Percentiles rank a stretch among this genome's conserved stretches.
Evolutionary conservation across 2,113 vertebrate species (phyloP).

Genomic region (Zosterops hypoxanthus): DNA sequence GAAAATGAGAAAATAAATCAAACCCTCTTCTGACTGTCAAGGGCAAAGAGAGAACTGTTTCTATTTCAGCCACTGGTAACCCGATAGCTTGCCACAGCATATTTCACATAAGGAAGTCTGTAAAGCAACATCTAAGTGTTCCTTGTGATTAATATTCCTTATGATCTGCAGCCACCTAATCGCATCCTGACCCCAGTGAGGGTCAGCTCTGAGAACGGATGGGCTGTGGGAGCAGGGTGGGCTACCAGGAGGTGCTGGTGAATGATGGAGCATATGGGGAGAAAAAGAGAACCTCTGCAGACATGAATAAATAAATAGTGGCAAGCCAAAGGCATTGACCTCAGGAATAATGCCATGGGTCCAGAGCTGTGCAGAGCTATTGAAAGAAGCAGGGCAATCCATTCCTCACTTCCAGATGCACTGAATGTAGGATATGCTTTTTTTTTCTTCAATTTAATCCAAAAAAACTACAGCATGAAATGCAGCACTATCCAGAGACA

Average conservation of each 20-base stretch:
- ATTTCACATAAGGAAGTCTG: slow-evolving; percentile 58
- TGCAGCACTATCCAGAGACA: not conserved
- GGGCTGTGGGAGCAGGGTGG: slow-evolving; percentile 38
- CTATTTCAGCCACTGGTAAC: slow-evolving; percentile 60
- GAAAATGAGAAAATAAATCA: slow-evolving; percentile 77
- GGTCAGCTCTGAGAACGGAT: slow-evolving; percentile 24
- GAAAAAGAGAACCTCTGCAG: slow-evolving; percentile 22
- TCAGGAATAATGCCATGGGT: not conserved
- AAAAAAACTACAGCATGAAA: not conserved
- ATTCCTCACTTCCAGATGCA: not conserved
- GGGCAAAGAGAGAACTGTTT: slow-evolving; percentile 63
- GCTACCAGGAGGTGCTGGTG: slow-evolving; percentile 11
- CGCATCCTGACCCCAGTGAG: slow-evolving; percentile 7
- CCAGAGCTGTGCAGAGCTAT: not conserved
- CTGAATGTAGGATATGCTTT: not conserved
- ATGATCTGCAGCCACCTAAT: slow-evolving; percentile 52
- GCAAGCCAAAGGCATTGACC: slow-evolving; percentile 23
- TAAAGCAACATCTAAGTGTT: slow-evolving; percentile 27
- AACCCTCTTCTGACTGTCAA: slow-evolving; percentile 70
- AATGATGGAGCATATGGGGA: slow-evolving; percentile 27
- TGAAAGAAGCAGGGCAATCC: not conserved
- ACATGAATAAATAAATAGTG: slow-evolving; percentile 39
- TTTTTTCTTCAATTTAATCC: not conserved
- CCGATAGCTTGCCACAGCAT: slow-evolving; percentile 1
- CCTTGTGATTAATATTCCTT: slow-evolving; percentile 60